phyloP scores from a whole-genome alignment of 2,113 vertebrate genomes.

The Oostethus manadensis region DNA sequence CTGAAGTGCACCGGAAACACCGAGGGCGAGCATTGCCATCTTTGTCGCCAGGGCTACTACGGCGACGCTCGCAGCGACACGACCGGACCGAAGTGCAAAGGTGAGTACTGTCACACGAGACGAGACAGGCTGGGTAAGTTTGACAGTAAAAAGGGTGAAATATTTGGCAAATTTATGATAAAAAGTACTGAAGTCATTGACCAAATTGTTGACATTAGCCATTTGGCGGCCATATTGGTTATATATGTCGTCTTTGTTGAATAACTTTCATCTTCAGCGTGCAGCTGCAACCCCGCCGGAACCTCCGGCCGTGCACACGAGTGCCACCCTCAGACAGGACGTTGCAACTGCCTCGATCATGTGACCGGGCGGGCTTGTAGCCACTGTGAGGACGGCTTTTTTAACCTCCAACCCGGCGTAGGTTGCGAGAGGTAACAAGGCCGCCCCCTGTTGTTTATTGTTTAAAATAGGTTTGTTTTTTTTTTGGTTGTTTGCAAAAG shows the following conservation, averaged over 20 bases:
- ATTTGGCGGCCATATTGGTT: too few relatives aligned
- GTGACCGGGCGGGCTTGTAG: slow-evolving; percentile 78
- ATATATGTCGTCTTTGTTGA: slow-evolving; percentile 3
- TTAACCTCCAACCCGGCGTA: slow-evolving; percentile 65
- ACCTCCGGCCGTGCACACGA: slow-evolving; percentile 50
- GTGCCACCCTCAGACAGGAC: slow-evolving; percentile 76
- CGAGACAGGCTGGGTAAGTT: not conserved
- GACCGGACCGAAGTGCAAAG: slow-evolving; percentile 67
- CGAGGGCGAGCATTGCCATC: slow-evolving; percentile 73
- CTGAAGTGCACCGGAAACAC: slow-evolving; percentile 85
- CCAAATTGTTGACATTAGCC: too few relatives aligned
- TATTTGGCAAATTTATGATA: too few relatives aligned
- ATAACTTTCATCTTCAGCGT: slow-evolving; percentile 78
- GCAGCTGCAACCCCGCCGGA: slow-evolving; percentile 72
- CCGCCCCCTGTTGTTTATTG: not conserved
- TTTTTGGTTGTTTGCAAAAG: not conserved
- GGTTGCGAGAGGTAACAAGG: slow-evolving; percentile 80
- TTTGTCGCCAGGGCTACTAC: slow-evolving; percentile 78
- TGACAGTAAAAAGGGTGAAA: too few relatives aligned
- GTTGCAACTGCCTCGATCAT: slow-evolving; percentile 78
- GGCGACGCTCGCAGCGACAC: slow-evolving; percentile 68
- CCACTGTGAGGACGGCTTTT: slow-evolving; percentile 78
- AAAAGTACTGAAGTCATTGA: too few relatives aligned
- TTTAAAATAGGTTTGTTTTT: too few relatives aligned
- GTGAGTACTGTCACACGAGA: slow-evolving; percentile 76